phyloP scores from a whole-genome alignment of 2,113 vertebrate genomes.

The Benitochromis conjunctus region DNA sequence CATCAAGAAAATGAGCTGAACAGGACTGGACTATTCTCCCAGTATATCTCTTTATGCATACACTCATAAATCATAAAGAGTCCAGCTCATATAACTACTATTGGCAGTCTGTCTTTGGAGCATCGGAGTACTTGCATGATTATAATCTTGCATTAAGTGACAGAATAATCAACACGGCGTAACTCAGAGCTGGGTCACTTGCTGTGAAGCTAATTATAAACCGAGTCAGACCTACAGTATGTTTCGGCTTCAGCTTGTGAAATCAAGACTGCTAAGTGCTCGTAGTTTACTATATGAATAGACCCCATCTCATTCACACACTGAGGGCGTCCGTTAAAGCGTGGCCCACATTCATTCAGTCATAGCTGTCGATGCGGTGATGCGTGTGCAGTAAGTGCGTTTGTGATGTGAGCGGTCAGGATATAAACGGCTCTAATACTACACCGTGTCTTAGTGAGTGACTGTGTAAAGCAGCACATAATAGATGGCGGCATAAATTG shows the following conservation, averaged over 20 bases:
- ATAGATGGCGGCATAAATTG: constrained; percentile 17
- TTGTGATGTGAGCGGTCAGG: constrained; percentile 20
- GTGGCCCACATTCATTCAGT: constrained; percentile 14
- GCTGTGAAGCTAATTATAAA: constrained; percentile 9
- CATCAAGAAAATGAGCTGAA: not conserved
- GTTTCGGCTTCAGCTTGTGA: not conserved
- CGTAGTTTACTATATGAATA: not conserved
- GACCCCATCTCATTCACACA: constrained; percentile 13
- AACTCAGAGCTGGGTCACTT: not conserved
- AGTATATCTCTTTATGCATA: not conserved
- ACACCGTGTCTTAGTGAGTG: not conserved
- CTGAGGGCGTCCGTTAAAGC: constrained; percentile 5
- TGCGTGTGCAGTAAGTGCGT: not conserved
- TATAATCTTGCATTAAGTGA: constrained; percentile 19
- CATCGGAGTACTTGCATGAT: not conserved
- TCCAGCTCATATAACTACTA: not conserved
- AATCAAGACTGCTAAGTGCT: not conserved
- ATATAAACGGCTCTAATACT: constrained; percentile 23
- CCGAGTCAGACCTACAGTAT: not conserved
- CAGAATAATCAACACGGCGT: not conserved
- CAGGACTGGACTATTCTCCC: not conserved
- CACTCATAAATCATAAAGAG: not conserved
- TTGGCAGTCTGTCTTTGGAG: not conserved
- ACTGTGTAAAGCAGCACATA: not conserved
- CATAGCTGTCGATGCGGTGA: not conserved